Evolutionary conservation across 2,888 invertebrate species (phyloP).

Genomic region (Parapristionchus giblindavisi): DNA sequence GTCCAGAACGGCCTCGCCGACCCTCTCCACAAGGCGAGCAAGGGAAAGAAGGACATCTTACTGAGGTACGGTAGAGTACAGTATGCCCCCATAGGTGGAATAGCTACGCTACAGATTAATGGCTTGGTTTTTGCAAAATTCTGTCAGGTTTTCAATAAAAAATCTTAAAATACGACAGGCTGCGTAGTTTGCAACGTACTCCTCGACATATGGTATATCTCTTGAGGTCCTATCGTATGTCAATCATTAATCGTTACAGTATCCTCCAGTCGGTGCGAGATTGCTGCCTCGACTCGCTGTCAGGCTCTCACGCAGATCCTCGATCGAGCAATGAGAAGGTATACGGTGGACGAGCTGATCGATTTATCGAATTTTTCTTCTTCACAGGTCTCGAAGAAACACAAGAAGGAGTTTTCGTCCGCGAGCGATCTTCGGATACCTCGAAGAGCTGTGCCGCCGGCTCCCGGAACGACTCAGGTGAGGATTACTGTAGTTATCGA

Average conservation of each 20-base stretch:
- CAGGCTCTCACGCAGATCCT: slow-evolving; percentile 84
- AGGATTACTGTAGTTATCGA: background rate
- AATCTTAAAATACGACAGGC: background rate
- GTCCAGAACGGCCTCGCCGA: slow-evolving; percentile 88
- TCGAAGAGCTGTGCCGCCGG: slow-evolving; percentile 82
- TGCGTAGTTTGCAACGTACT: background rate
- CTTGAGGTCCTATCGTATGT: background rate
- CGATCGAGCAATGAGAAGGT: slow-evolving; percentile 37
- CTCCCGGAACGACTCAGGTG: slow-evolving; percentile 76
- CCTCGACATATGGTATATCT: background rate
- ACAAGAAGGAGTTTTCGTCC: slow-evolving; percentile 52
- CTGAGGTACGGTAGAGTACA: slow-evolving; percentile 63
- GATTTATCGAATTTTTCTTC: background rate
- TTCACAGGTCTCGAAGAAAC: slow-evolving; percentile 29
- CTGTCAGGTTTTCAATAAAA: too few species aligned
- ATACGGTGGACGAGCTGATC: too few species aligned
- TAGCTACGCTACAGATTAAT: too few species aligned
- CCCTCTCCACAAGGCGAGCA: slow-evolving; percentile 91
- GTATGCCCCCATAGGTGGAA: background rate
- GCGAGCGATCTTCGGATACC: slow-evolving; percentile 92
- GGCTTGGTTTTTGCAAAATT: too few species aligned
- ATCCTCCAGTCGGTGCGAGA: slow-evolving; percentile 96
- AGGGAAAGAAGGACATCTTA: slow-evolving; percentile 95
- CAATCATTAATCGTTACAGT: slow-evolving; percentile 74
- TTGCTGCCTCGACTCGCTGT: slow-evolving; percentile 95